Conservation (phyloP, 2,888 invertebrate species). For the Nyleta sp. region DNA sequence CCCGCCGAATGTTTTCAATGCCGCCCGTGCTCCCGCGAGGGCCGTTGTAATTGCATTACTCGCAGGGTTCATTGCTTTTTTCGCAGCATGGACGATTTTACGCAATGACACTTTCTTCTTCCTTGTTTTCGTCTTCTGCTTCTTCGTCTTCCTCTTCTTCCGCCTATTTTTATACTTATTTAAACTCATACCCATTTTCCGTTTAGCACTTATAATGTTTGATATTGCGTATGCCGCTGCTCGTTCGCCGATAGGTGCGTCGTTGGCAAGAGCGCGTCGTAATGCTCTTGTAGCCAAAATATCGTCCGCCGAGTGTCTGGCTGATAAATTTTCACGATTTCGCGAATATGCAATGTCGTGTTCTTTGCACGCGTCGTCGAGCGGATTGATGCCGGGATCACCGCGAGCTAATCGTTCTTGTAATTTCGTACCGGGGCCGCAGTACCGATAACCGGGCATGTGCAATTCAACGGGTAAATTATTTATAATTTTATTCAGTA, state of each 20-base stretch:
- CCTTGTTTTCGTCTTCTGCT: not conserved
- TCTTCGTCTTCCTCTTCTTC: not conserved
- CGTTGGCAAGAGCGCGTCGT: slow-evolving; percentile 70
- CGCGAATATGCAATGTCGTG: slow-evolving; percentile 67
- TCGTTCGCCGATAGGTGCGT: slow-evolving; percentile 60
- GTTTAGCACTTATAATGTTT: slow-evolving; percentile 40
- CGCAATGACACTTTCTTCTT: not conserved
- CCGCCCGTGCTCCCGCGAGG: slow-evolving; percentile 1
- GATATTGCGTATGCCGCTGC: slow-evolving; percentile 24
- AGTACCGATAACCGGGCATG: slow-evolving; percentile 26
- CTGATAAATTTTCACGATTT: slow-evolving; percentile 44
- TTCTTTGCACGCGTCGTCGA: slow-evolving; percentile 69
- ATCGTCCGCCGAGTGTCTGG: slow-evolving; percentile 76
- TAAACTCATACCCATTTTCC: slow-evolving; percentile 42
- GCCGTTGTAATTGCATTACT: slow-evolving; percentile 16
- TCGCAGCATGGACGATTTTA: slow-evolving; percentile 34
- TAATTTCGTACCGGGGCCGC: slow-evolving; percentile 26
- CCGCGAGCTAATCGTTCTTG: slow-evolving; percentile 65
- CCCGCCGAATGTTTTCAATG: slow-evolving; percentile 12
- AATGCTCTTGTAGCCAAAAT: slow-evolving; percentile 72
- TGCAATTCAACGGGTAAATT: slow-evolving; percentile 65
- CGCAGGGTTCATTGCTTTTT: not conserved
- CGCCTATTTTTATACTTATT: not conserved
- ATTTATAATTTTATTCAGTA: slow-evolving; percentile 35
- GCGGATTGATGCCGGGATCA: slow-evolving; percentile 69